These are phyloP conservation scores for Panagrolaimus sp. DNA, from an alignment of 1,140 invertebrate genomes.

Conservation along the genomic window DNA sequence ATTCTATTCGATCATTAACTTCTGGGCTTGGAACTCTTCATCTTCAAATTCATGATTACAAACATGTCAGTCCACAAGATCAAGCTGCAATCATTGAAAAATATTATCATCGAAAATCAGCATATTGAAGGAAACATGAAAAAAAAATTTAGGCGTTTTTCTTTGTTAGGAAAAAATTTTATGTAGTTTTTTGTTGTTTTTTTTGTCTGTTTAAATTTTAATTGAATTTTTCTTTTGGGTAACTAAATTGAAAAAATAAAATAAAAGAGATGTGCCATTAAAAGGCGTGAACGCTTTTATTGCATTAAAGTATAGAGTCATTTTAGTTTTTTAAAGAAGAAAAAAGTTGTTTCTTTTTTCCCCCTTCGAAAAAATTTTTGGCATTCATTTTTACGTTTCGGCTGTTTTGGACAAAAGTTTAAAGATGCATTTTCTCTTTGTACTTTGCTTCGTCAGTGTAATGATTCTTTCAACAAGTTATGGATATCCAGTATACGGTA, in stretches of 20 bases:
- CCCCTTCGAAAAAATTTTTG: not conserved
- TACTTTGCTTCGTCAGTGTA: not conserved
- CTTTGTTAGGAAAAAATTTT: no score
- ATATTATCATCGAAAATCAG: not conserved
- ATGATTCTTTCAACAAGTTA: not conserved
- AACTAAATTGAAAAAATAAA: no score
- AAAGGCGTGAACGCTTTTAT: no score
- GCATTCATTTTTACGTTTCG: not conserved
- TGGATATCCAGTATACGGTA: conserved; percentile 1
- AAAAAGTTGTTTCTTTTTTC: no score
- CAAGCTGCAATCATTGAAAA: not conserved
- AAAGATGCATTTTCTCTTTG: not conserved
- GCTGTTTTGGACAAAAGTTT: conserved; percentile 1
- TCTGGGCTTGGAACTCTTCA: conserved; percentile 15
- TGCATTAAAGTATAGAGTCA: no score
- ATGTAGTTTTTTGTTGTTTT: no score
- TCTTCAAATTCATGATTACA: conserved; percentile 17
- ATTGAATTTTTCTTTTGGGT: no score
- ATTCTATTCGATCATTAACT: conserved; percentile 13
- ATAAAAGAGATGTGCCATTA: no score
- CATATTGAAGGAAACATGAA: not conserved
- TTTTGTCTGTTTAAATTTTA: no score
- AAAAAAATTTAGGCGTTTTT: not conserved
- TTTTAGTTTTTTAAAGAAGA: no score
- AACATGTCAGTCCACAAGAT: conserved; percentile 10